Evolutionary conservation across 92 coral and sea anemone species (phyloP).

Genomic region (Micromussa lordhowensis): DNA sequence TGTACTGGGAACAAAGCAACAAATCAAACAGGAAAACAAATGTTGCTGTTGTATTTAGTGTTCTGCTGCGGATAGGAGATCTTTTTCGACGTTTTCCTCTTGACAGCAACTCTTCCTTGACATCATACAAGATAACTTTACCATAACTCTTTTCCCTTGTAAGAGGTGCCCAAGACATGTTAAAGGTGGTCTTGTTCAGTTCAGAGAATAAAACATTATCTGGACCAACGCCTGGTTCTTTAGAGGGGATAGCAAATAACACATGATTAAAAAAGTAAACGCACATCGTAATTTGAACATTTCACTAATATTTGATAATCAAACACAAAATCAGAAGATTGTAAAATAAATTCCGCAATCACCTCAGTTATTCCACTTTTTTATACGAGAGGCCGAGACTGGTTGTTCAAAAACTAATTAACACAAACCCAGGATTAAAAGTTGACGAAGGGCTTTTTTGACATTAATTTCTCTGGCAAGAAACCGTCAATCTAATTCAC

Average conservation of each 20-base stretch:
- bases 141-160: constrained; percentile 18
- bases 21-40: constrained; percentile 2
- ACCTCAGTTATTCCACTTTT: no score
- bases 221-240: constrained; percentile 25
- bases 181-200: constrained; percentile 23
- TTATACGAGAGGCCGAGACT: no score
- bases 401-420: no score
- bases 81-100: neutral
- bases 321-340: no score
- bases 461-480: no score
- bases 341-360: neutral
- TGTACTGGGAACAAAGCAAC: neutral
- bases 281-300: neutral
- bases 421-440: no score
- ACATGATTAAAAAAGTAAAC: neutral
- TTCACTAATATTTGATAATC: neutral
- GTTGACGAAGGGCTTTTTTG: no score
- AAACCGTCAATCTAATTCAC: no score
- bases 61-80: neutral
- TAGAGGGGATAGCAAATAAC: neutral
- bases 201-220: neutral
- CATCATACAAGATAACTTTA: constrained; percentile 12
- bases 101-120: neutral
- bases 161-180: constrained; percentile 26
- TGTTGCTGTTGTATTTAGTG: neutral